Conservation (phyloP, 2,113 vertebrate species). For the Pionites leucogaster region DNA sequence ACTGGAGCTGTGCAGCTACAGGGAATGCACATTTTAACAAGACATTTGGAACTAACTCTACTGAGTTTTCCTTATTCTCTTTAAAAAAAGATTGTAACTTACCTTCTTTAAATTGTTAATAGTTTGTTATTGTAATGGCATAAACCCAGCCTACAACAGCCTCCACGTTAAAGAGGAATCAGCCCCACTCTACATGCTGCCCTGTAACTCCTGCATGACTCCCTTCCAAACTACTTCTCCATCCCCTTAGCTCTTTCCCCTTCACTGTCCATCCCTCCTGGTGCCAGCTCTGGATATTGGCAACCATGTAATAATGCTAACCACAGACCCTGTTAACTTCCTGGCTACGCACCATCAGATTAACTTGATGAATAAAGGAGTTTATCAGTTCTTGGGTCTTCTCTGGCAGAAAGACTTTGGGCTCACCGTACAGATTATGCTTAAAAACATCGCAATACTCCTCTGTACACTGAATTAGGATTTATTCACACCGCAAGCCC, state of each 20-base stretch:
- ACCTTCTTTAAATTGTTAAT: not conserved
- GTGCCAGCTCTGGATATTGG: not conserved
- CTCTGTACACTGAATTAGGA: not conserved
- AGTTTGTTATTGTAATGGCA: not conserved
- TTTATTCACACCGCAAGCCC: not conserved
- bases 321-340: not conserved
- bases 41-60: not conserved
- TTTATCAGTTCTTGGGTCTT: not conserved
- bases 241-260: not conserved
- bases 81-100: not conserved
- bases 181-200: not conserved
- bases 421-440: not conserved
- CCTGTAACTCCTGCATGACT: not conserved
- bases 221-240: not conserved
- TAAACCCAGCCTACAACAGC: not conserved
- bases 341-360: not conserved
- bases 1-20: not conserved
- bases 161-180: not conserved
- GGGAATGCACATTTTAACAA: fast-evolving
- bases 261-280: not conserved
- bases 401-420: not conserved
- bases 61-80: not conserved
- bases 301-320: not conserved
- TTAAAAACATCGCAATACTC: not conserved
- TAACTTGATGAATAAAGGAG: not conserved